Base-by-base conservation (phyloP, 2,888 invertebrate species). In the Cryptocephalus primarius region DNA sequence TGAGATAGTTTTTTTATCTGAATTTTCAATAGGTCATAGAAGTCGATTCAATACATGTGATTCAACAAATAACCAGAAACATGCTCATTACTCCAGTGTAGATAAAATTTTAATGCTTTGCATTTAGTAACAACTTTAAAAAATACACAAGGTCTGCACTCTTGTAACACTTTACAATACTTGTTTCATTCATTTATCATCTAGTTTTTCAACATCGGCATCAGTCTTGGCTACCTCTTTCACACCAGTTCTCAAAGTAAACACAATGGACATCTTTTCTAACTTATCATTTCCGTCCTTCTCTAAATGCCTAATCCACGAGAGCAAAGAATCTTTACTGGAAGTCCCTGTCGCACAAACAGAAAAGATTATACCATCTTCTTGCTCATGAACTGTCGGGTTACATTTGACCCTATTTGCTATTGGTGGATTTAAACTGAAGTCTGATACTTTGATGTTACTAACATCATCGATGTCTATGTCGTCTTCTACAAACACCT, bases 321-420 rank as follows among this genome's bases (percentile, higher is more conserved):
- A 90, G n/a, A 94, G 69, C 8, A 96, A 70, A 0, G 95, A 94
- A 70, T 94, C 93, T 69, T 89, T 82, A 48, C 86, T 85, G 11
- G 89, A 88, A 9, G 88, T 85, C 43, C 95, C 95, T 48, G 95
- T 94, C 31, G 91, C 90, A 72, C 92, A 92, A 43, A 92, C 75
- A 8, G 85, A 85, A 55, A 90, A 78, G 59, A 95, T 84, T 1
- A 85, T 86, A 4, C 92, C 93, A 70, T 96, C 94, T 46, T 88
- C 84, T 70, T 96, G 94, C 66, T 94, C 90, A 66, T 97, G 95
- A 1, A 92, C 81, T 31, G 84, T 81, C 9, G 81, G 80, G 48
- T 74, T 68, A 8, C 68, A 40, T 44, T 54, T 55, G 42, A 73
- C 52, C 10, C 59, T 53, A 45, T 56, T 56, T 72, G 43, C 74